Evolutionary conservation across 2,888 invertebrate genomes (phyloP).

Genomic region (Pollenia angustigena): DNA sequence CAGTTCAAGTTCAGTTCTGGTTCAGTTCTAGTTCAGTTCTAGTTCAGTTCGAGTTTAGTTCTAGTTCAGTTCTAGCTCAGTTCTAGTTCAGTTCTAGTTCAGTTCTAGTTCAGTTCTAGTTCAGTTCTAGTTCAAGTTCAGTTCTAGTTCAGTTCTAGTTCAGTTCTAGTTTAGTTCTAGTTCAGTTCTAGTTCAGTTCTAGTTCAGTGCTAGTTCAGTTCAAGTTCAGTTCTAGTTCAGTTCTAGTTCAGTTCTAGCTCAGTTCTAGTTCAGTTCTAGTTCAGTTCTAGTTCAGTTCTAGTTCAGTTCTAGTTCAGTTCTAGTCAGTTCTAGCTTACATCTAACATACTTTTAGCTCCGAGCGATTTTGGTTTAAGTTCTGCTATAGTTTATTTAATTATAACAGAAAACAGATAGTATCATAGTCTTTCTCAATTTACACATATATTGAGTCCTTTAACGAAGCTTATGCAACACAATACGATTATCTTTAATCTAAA

Average conservation of each 20-base stretch:
- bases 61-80: background rate
- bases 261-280: conserved; percentile 20
- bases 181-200: conserved; percentile 22
- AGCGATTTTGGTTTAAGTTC: background rate
- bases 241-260: conserved; percentile 17
- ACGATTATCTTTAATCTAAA: conserved; percentile 42
- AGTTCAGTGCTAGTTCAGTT: conserved; percentile 22
- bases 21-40: too few species aligned
- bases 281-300: conserved; percentile 6
- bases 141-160: conserved; percentile 18
- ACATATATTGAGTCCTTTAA: too few species aligned
- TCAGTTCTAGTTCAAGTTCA: conserved; percentile 1
- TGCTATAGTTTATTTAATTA: too few species aligned
- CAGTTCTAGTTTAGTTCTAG: conserved; percentile 19
- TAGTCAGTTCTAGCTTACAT: background rate
- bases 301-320: conserved; percentile 1
- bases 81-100: conserved; percentile 20
- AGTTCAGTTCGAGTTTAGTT: too few species aligned
- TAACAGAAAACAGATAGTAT: background rate
- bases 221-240: conserved; percentile 15
- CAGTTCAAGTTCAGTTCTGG: too few species aligned
- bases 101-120: conserved; percentile 7
- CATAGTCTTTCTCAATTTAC: too few species aligned
- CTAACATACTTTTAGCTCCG: background rate
- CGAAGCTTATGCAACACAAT: background rate